Conservation (phyloP, 2,113 vertebrate genomes). For the Indicator indicator region DNA sequence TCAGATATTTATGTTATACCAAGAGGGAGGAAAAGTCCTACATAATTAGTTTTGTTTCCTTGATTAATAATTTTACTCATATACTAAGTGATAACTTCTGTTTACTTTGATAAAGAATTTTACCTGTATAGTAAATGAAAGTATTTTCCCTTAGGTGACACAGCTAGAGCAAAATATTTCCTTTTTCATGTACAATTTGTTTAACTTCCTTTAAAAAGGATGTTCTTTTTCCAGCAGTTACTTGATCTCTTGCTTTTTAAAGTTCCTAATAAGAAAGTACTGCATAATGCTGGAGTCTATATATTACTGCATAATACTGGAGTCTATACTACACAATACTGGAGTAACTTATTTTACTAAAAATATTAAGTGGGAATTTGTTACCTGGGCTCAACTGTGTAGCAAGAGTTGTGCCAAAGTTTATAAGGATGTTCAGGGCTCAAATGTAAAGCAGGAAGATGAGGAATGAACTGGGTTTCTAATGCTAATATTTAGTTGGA, state of each 20-base stretch:
- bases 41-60: slow-evolving; percentile 38
- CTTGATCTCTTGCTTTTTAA: background rate
- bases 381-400: slow-evolving; percentile 12
- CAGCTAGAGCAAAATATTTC: background rate
- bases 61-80: slow-evolving; percentile 6
- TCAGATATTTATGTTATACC: slow-evolving; percentile 13
- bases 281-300: background rate
- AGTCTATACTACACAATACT: background rate
- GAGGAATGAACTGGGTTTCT: slow-evolving; percentile 38
- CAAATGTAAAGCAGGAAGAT: slow-evolving; percentile 31
- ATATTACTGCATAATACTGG: too few species aligned
- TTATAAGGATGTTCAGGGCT: slow-evolving; percentile 2
- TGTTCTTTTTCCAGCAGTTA: background rate
- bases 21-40: slow-evolving; percentile 18
- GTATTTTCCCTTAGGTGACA: background rate
- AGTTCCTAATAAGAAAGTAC: background rate
- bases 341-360: background rate
- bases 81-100: slow-evolving; percentile 2
- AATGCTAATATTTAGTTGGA: background rate
- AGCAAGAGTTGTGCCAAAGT: slow-evolving; percentile 9
- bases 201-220: background rate
- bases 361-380: background rate
- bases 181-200: background rate
- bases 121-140: background rate
- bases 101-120: slow-evolving; percentile 16